Evolutionary conservation across 2,888 invertebrate genomes (phyloP).

Genomic region (Drosophila neotestacea): DNA sequence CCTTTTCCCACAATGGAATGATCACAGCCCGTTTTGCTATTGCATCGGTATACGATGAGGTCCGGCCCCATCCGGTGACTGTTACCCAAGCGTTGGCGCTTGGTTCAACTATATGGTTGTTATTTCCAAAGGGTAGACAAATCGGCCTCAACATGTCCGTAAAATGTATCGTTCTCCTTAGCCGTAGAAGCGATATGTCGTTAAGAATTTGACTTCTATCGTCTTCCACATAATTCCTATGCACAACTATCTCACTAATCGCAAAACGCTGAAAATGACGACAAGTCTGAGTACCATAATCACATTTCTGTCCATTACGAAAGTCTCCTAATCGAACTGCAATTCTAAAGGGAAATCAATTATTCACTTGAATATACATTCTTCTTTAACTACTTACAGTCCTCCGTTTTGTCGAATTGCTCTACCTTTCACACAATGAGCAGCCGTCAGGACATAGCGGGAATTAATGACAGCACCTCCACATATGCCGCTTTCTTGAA

Average conservation of each 20-base stretch:
- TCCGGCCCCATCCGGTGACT: constrained; percentile 11
- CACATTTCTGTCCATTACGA: not conserved
- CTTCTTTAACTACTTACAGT: not conserved
- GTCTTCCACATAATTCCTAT: not conserved
- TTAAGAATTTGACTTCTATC: not conserved
- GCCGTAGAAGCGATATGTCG: constrained; percentile 12
- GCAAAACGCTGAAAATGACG: not conserved
- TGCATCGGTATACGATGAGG: not conserved
- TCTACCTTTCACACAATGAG: not conserved
- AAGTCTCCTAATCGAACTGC: constrained; percentile 7
- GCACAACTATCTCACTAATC: not conserved
- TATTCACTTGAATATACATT: not conserved
- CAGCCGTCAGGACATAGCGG: constrained; percentile 18
- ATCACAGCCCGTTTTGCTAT: constrained; percentile 4
- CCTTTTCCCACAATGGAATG: not conserved
- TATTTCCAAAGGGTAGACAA: constrained; percentile 14
- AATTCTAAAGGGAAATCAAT: not conserved
- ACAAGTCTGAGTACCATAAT: constrained; percentile 1
- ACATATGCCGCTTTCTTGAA: not conserved
- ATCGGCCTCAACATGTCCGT: not conserved
- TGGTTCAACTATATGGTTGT: not conserved
- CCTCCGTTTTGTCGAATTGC: not conserved
- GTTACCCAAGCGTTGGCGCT: not conserved
- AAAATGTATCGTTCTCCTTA: not conserved
- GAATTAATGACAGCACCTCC: constrained; percentile 6